Evolutionary conservation across 92 coral and sea anemone genomes (phyloP).

Genomic region (Epizoanthus scotinus): DNA sequence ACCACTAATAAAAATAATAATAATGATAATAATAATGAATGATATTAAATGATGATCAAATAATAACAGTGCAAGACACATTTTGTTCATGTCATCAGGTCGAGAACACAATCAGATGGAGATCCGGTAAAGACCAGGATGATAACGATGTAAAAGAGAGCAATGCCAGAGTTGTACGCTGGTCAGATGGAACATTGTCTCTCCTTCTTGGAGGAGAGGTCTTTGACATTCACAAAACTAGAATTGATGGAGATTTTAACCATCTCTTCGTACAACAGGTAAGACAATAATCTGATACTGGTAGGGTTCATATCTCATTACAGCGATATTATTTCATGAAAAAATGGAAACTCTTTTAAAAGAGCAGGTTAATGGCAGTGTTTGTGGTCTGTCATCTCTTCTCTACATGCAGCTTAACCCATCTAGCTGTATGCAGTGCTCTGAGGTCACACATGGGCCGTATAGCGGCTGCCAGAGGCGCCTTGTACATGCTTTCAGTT

Average conservation of each 20-base stretch:
- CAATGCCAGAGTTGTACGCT: constrained; percentile 93
- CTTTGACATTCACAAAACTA: constrained; percentile 96
- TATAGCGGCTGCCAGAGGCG: no score
- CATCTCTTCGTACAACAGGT: constrained; percentile 99
- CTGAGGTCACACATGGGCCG: no score
- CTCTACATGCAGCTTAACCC: no score
- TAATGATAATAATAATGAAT: no score
- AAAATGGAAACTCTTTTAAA: no score
- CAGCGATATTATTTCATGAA: neutral
- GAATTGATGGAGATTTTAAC: constrained; percentile 92
- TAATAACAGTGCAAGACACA: no score
- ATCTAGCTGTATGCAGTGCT: no score
- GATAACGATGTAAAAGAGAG: constrained; percentile 96
- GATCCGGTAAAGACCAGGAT: constrained; percentile 83
- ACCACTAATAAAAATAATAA: no score
- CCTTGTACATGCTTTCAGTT: no score
- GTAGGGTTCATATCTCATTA: neutral
- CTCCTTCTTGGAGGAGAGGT: constrained; percentile 92
- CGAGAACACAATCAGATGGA: constrained; percentile 96
- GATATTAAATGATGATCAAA: no score
- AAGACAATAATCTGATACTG: neutral
- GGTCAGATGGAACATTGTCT: constrained; percentile 98
- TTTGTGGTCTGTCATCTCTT: no score
- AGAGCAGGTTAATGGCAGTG: no score
- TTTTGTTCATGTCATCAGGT: constrained; percentile 52